Evolutionary conservation across 2,888 invertebrate species (phyloP).

Genomic region (Rhyacophila evoluta): DNA sequence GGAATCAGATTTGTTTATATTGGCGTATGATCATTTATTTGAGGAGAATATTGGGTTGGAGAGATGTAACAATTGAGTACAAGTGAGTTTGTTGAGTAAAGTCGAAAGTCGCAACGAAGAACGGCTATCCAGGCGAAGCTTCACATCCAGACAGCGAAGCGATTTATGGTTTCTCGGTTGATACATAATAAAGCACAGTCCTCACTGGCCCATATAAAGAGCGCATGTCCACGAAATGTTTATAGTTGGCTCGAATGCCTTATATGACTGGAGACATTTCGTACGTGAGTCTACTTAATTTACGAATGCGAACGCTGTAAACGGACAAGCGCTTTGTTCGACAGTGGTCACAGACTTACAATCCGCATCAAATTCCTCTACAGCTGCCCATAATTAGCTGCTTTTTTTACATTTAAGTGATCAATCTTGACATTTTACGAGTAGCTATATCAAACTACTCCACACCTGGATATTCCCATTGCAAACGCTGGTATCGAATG

Average conservation of each 20-base stretch:
- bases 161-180: conserved; percentile 47
- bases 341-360: conserved; percentile 28
- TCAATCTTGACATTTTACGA: conserved; percentile 18
- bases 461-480: background rate
- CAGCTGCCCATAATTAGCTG: background rate
- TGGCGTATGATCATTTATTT: no score
- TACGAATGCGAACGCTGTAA: conserved; percentile 48
- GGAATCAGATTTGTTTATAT: no score
- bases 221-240: conserved; percentile 53
- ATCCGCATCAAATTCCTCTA: conserved; percentile 13
- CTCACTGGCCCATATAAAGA: conserved; percentile 50
- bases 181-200: conserved; percentile 52
- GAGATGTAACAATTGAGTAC: conserved; percentile 11
- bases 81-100: background rate
- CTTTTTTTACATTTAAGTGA: conserved; percentile 3
- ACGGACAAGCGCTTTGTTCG: conserved; percentile 40
- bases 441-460: background rate
- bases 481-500: background rate
- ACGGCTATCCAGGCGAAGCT: conserved; percentile 23
- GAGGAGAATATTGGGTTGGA: no score
- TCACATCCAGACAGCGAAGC: conserved; percentile 36
- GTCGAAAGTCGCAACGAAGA: conserved; percentile 1
- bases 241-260: conserved; percentile 52
- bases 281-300: conserved; percentile 54
- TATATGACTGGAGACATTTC: conserved; percentile 54